Conservation (phyloP, 2,888 invertebrate genomes). For the Morpho deidamia region DNA sequence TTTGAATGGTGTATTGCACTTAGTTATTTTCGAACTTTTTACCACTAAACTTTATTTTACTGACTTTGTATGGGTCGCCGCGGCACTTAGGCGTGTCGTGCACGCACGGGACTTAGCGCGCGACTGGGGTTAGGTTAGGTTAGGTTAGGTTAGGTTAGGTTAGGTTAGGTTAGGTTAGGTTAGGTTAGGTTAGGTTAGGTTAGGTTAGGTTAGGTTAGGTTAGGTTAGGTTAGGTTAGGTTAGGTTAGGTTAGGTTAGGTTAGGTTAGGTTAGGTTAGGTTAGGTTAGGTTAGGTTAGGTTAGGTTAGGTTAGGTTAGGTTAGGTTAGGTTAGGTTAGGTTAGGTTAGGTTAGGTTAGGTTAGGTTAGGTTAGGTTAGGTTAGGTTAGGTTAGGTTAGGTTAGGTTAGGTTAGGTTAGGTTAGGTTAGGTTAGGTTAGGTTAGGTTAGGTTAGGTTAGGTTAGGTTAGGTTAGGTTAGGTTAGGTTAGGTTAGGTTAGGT, state of each 20-base stretch:
- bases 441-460: constrained; percentile 17
- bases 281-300: constrained; percentile 3
- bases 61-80: too few relatives aligned
- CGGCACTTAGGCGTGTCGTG: too few relatives aligned
- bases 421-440: constrained; percentile 15
- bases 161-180: constrained; percentile 25
- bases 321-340: constrained; percentile 9
- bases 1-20: too few relatives aligned
- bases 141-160: constrained; percentile 8
- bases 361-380: constrained; percentile 2
- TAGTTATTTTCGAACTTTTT: too few relatives aligned
- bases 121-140: background rate
- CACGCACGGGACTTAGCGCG: too few relatives aligned
- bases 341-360: constrained; percentile 8
- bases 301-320: constrained; percentile 4
- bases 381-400: constrained; percentile 4
- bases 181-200: constrained; percentile 14
- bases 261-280: constrained; percentile 10
- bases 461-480: constrained; percentile 20
- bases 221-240: constrained; percentile 14
- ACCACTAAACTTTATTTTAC: too few relatives aligned
- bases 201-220: constrained; percentile 13
- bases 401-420: constrained; percentile 9
- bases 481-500: constrained; percentile 22
- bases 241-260: constrained; percentile 21